These are phyloP conservation scores for Pelagia noctiluca DNA, from an alignment of 30 jellyfish, hydroid and myxozoan genomes.

Conservation along the genomic window DNA sequence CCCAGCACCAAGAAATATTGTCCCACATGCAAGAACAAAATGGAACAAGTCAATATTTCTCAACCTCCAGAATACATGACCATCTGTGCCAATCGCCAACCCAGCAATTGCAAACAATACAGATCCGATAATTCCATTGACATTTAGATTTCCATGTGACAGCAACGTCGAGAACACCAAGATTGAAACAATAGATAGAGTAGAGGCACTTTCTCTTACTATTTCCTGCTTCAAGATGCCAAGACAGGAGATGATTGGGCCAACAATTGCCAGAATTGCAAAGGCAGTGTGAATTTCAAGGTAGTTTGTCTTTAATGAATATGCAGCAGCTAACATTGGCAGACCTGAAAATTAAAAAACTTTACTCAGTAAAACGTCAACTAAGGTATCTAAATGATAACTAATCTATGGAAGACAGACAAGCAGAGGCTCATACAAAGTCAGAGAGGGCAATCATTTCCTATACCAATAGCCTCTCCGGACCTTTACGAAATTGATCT, in stretches of 20 bases:
- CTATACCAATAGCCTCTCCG: no score
- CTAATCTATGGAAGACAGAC: no score
- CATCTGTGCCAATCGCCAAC: slow-evolving; percentile 60
- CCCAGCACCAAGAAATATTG: slow-evolving; percentile 46
- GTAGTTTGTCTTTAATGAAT: slow-evolving; percentile 33
- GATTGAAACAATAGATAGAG: slow-evolving; percentile 42
- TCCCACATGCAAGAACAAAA: slow-evolving; percentile 49
- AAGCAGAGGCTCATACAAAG: no score
- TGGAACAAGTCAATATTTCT: slow-evolving; percentile 68
- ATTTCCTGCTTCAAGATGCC: slow-evolving; percentile 13
- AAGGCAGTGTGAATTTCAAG: neutral
- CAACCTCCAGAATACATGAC: slow-evolving; percentile 27
- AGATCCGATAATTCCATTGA: slow-evolving; percentile 32
- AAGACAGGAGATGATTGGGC: slow-evolving; percentile 37
- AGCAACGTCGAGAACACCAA: slow-evolving; percentile 14
- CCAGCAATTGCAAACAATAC: slow-evolving; percentile 55
- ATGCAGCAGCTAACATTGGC: slow-evolving; percentile 58
- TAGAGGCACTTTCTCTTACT: slow-evolving; percentile 38
- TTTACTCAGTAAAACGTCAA: neutral
- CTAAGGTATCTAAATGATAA: neutral
- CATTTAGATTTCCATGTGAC: slow-evolving; percentile 5
- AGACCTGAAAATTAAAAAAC: slow-evolving; percentile 32
- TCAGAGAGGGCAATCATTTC: no score
- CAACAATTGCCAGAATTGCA: slow-evolving; percentile 17
- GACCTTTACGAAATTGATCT: no score